Evolutionary conservation across 2,888 invertebrate genomes (phyloP).

Genomic region (Frankliniella fusca): DNA sequence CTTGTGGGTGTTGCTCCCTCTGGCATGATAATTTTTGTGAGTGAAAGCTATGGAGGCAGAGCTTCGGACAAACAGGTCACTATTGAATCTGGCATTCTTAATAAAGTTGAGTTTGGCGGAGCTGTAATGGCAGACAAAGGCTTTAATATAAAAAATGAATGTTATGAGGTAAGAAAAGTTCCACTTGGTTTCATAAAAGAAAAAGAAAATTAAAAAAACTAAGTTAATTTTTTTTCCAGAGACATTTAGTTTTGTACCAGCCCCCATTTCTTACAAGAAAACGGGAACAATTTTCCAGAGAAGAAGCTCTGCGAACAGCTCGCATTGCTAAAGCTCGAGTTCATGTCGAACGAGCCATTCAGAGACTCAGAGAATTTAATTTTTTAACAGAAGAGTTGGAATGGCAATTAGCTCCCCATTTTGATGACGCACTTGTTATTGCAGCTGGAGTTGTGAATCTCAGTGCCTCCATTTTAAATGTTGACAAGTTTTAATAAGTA

Average conservation of each 20-base stretch:
- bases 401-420: no score
- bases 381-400: no score
- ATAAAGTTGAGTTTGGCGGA: conserved; percentile 35
- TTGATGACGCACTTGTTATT: no score
- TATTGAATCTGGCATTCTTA: conserved; percentile 38
- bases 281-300: background rate
- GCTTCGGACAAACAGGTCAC: conserved; percentile 39
- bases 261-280: background rate
- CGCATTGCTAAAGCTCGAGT: background rate
- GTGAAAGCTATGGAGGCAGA: conserved; percentile 43
- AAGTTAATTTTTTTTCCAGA: conserved; percentile 7
- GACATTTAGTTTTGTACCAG: background rate
- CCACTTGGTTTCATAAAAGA: background rate
- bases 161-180: background rate
- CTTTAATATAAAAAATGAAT: conserved; percentile 35
- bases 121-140: no score
- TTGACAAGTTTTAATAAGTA: no score
- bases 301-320: background rate
- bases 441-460: no score
- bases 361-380: no score
- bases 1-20: conserved; percentile 42
- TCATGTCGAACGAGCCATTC: no score
- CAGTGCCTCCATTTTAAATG: no score
- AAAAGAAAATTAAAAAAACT: background rate
- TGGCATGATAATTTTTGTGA: conserved; percentile 44